Base-by-base conservation (phyloP, 2,113 vertebrate species). In the Lucifuga dentata region DNA sequence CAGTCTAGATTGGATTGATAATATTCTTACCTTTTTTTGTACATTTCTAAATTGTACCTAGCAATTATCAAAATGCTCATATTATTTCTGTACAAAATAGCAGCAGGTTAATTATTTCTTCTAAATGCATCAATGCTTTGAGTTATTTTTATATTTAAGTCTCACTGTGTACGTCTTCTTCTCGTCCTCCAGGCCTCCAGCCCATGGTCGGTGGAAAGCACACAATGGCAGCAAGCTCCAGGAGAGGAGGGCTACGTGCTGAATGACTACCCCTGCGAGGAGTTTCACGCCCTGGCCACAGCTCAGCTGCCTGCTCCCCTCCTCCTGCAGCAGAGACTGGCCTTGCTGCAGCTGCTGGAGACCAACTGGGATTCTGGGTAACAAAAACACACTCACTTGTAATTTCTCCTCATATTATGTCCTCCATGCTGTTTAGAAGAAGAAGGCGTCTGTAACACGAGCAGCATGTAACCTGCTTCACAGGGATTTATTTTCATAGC, bases 291-390 rank as follows among this genome's bases (percentile, higher is more conserved):
- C 5, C 81, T 94, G 82, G 78, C 85, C 52, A 88, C 91, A 1
- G 89, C 86, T 17, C 73, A 84, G 45, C 78, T 94, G 20, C n/a
- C 73, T 0, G 63, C 46, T 23, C n/a, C 81, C 6, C 6, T 35
- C 43, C 90, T 93, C 50, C 70, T 86, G 44, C 77, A 80, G 61
- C 93, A 94, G 84, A 90, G 92, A 53, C 26, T 1, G 24, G 63
- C 82, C n/a, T 68, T 94, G 38, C 76, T 94, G 57, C 67, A 68
- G 43, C 84, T 93, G 51, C 81, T 94, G 78, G 79, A 82, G 5
- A 51, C 59, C n/a, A 92, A 94, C 88, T 94, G 93, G 93, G 83
- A 91, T 26, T 85, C 85, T 1, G 93, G 93, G 93, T 94, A 92
- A 89, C 38, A 17, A 52, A 7, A 65, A 32, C 13, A 41, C 20